Evolutionary conservation across 2,113 vertebrate genomes (phyloP), one percentile per base, ranked within the genome.

Genomic region (Aphyosemion australe): DNA sequence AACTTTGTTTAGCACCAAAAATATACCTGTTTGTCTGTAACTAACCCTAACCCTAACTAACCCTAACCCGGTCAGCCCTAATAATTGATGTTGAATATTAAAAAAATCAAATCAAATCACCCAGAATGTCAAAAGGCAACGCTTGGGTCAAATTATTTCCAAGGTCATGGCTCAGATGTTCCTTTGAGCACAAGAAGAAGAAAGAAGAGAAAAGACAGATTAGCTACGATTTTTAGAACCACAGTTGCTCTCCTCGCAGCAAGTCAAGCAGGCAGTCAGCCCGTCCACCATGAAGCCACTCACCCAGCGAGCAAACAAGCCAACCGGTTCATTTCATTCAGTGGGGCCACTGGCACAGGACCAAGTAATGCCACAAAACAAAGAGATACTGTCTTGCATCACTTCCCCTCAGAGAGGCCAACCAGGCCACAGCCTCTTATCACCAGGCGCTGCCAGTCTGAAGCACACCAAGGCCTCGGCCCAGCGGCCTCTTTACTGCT

Each of bases 321-420:
- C 87, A 86, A 84, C 82, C 84, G 80, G 67, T 78, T 76, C 79
- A 55, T 87, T 89, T 85, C 83, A 88, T 90, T 93, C 85, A 89
- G 77, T 50, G 63, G 77, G 86, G 80, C 82, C 85, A 76, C 69
- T 91, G 92, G 88, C 91, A 90, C 32, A 80, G 85, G 84, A 90
- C 91, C 88, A 88, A 90, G 82, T 90, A 84, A 86, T 88, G 71
- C 67, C 88, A 78, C 87, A 50, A 84, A 90, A 93, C 93, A 93
- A 93, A 93, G 93, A 88, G 79, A 90, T 72, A 91, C 87, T 93
- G 93, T 93, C 88, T 89, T 90, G 88, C 90, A 92, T 91, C 91
- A 90, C 84, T 91, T 91, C 89, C 87, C 74, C 85, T 83, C 81
- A 78, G 80, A 84, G 84, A 83, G 78, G 79, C 85, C 74, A 59